A percentile compares a stretch with the other conserved stretches of the same genome.
Evolutionary conservation across 1,140 invertebrate genomes (phyloP).

Genomic region (Psilanteris sp.): DNA sequence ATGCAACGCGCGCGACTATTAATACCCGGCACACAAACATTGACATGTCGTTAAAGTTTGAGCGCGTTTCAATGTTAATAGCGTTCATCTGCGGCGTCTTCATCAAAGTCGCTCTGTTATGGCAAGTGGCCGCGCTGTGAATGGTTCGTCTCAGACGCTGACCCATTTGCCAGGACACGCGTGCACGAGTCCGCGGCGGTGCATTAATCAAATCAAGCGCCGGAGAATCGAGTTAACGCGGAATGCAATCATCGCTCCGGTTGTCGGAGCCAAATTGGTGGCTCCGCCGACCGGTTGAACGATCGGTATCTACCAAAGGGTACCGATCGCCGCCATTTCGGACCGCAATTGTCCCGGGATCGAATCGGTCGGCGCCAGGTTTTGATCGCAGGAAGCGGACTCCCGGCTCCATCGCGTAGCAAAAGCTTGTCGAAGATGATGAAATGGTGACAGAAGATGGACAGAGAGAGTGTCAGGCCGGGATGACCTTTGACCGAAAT

Average conservation of each 20-base stretch:
- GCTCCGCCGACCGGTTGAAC: no score
- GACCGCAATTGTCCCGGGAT: no score
- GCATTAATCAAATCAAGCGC: slow-evolving; percentile 60
- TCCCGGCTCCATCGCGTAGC: no score
- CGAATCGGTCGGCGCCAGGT: no score
- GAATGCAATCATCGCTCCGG: no score
- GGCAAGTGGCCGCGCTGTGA: slow-evolving; percentile 49
- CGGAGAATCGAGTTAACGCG: slow-evolving; percentile 49
- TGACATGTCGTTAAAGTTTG: slow-evolving; percentile 24
- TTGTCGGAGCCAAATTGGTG: no score
- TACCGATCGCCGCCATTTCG: no score
- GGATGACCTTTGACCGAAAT: slow-evolving; percentile 30
- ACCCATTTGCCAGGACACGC: slow-evolving; percentile 64
- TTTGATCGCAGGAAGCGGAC: no score
- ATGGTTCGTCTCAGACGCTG: slow-evolving; percentile 62
- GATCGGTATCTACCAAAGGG: no score
- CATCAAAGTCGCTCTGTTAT: slow-evolving; percentile 42
- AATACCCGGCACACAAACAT: slow-evolving; percentile 26
- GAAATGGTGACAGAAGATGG: neutral
- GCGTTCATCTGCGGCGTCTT: slow-evolving; percentile 36
- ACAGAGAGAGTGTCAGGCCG: neutral
- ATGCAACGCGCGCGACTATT: slow-evolving; percentile 17
- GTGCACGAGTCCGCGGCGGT: slow-evolving; percentile 26
- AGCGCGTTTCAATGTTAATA: slow-evolving; percentile 38
- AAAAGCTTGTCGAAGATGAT: no score